A percentile compares a stretch with the other conserved stretches of the same genome.
Evolutionary conservation across 2,797 vertebrate genomes (phyloP).

Genomic region (Enteromius fasciolatus): DNA sequence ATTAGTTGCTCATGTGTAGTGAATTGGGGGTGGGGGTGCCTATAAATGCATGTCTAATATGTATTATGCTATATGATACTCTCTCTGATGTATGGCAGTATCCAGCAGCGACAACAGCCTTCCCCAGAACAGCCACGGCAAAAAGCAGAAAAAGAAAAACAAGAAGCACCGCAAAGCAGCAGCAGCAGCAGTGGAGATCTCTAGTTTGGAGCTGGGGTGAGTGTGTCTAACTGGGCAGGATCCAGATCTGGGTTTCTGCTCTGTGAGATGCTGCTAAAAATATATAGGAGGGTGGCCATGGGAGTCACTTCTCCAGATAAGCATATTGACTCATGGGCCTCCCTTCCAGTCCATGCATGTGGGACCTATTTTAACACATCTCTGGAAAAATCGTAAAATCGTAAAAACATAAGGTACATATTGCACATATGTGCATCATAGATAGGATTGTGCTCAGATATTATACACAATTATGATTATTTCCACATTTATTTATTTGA

Average conservation of each 20-base stretch:
- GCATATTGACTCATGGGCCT: conserved; percentile 62
- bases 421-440: not conserved
- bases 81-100: conserved; percentile 57
- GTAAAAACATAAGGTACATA: not conserved
- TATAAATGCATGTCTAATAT: conserved; percentile 18
- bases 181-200: conserved; percentile 59
- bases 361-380: conserved; percentile 56
- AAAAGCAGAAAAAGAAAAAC: conserved; percentile 74
- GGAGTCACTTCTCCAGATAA: conserved; percentile 64
- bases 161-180: conserved; percentile 71
- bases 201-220: conserved; percentile 66
- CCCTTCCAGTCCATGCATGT: conserved; percentile 5
- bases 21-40: conserved; percentile 29
- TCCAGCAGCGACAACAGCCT: conserved; percentile 61
- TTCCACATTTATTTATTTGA: not conserved
- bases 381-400: conserved; percentile 32
- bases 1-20: conserved; percentile 28
- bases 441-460: not conserved
- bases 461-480: not conserved
- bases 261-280: conserved; percentile 64
- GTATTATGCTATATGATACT: not conserved
- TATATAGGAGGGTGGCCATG: conserved; percentile 55
- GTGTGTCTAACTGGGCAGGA: conserved; percentile 47
- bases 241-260: conserved; percentile 52
- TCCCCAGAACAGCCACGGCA: conserved; percentile 62